Evolutionary conservation across 2,888 invertebrate species (phyloP), one percentile per base, ranked within the genome.

Genomic region (Phalera bucephala): DNA sequence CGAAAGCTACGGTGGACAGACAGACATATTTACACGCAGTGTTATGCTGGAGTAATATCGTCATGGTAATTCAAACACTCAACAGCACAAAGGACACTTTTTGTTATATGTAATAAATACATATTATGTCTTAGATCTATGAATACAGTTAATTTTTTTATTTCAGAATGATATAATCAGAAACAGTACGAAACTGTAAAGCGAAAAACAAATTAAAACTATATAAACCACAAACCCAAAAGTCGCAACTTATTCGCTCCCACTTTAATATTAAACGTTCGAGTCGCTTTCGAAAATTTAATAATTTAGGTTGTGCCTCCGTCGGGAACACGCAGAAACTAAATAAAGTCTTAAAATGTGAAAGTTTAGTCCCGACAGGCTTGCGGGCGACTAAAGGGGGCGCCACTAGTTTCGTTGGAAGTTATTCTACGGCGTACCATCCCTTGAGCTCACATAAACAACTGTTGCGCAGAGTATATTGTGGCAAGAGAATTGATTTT

Each of bases 271-370:
- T 40, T 39, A 46, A 53, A 41, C 35, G 43, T 36, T 44, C 27
- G 45, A 58, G 51, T 14, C 14, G 27, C 39, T 64, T 63, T 52
- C 50, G 46, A 52, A 76, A 80, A 80, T 79, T 78, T 77, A 80
- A 80, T 81, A 75, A 75, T 79, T 76, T 72, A 68, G 57, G 52
- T 47, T 36, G 52, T 30, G 49, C 50, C 63, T 64, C 76, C 65
- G 51, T 26, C 36, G 67, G 69, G 66, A 57, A 38, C 38, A 20
- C 28, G 33, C 29, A 52, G 54, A 72, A 76, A 76, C 75, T 72
- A 75, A 71, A 71, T 75, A 77, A 81, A 64, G 69, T 80, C 79
- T 79, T 76, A 74, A 77, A 81, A 82, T 76, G 82, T 72, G 70
- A 65, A 83, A 82, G 80, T 84, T 85, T 80, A 53, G 64, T 73